A percentile compares a stretch with the other conserved stretches of the same genome.
Conservation (phyloP, 2,888 invertebrate species). For the Acleris literana region DNA sequence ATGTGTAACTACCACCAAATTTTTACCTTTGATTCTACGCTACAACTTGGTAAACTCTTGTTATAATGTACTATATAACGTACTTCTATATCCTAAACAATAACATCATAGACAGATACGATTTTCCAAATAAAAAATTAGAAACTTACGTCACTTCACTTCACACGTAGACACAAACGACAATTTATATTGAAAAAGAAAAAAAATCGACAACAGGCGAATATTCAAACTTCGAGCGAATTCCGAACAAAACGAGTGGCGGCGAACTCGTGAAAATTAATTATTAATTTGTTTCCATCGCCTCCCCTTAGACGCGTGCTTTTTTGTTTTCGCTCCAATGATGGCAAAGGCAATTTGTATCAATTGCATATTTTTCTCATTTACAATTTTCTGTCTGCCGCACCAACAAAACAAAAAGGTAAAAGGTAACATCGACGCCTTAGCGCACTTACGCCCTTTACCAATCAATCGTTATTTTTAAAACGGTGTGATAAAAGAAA, state of each 20-base stretch:
- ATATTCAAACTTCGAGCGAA: constrained; percentile 71
- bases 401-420: background rate
- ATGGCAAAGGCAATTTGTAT: constrained; percentile 67
- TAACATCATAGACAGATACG: too few relatives aligned
- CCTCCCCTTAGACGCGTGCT: constrained; percentile 51
- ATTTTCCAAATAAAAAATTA: too few relatives aligned
- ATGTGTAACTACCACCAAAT: too few relatives aligned
- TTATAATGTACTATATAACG: too few relatives aligned
- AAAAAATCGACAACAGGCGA: constrained; percentile 53
- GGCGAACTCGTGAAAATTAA: constrained; percentile 75
- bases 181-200: constrained; percentile 46
- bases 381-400: constrained; percentile 34
- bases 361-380: constrained; percentile 51
- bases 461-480: too few relatives aligned
- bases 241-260: constrained; percentile 74
- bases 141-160: too few relatives aligned
- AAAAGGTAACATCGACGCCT: background rate
- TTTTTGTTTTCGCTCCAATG: constrained; percentile 64
- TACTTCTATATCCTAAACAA: too few relatives aligned
- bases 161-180: constrained; percentile 30
- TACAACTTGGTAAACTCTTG: too few relatives aligned
- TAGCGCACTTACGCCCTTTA: too few relatives aligned
- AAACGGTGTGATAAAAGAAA: background rate
- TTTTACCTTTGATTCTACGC: too few relatives aligned
- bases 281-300: constrained; percentile 75